Evolutionary conservation across 2,888 invertebrate species (phyloP), one percentile per base, ranked within the genome.

Genomic region (Latrodectus hesperus): DNA sequence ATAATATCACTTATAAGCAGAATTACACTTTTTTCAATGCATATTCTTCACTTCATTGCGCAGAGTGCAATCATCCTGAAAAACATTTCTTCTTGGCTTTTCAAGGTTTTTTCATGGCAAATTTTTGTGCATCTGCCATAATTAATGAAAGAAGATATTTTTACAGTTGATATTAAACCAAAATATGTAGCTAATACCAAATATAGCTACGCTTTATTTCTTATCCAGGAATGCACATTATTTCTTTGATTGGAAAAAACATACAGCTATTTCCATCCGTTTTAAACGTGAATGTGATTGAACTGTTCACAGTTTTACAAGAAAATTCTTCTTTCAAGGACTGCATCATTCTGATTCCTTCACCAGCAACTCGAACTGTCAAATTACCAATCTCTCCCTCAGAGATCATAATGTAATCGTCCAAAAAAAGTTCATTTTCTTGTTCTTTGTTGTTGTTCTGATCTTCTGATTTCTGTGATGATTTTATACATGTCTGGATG

Each of bases 301-400:
- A 8, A 2, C 74, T 26, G 10, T 70, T 55, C 3, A 70, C 79
- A 8, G 38, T 67, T 3, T 70, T 16, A 6, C 17, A n/a, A 3
- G 85, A 17, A 9, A 88, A 78, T n/a, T 55, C 26, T 9, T 73
- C 73, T 10, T 78, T 51, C 0, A 26, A 10, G 38, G 70, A 83
- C 10, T 83, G 82, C 83, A 88, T 83, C 8, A 88, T 17, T 12
- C 74, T 60, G 0, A 88, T 74, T 0, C 87, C 87, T 78, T 88
- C 87, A 2, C 74, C 82, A 17, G 73, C 52, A 26, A 74, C 52
- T 9, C 26, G 3, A 17, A 74, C 74, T 9, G 74, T 68, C 12
- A 88, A 38, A 6, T n/a, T 52, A 2, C 77, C 72, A 11, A 22
- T 70, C n/a, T 88, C 82, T 3, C 78, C 74, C 16, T 88, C 83